Evolutionary conservation across 92 coral and sea anemone genomes (phyloP).

Genomic region (Scolanthus callimorphus): DNA sequence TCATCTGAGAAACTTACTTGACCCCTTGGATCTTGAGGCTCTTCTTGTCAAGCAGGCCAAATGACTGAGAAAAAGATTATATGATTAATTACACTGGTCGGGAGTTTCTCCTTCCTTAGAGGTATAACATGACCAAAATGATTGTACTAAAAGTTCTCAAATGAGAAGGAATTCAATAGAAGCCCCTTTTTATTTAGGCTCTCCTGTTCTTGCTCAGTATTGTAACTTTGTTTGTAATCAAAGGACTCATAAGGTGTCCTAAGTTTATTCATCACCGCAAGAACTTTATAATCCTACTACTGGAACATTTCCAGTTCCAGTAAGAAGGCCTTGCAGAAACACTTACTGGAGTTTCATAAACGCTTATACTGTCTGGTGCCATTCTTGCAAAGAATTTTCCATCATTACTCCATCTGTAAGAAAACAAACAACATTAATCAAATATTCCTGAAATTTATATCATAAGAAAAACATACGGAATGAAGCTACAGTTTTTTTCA

Average conservation of each 20-base stretch:
- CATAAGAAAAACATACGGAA: background rate
- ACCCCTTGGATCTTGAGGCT: slow-evolving; percentile 91
- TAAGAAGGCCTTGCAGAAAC: no score
- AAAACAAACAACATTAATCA: background rate
- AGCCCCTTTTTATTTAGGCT: no score
- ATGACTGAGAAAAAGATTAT: slow-evolving; percentile 73
- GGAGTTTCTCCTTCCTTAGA: no score
- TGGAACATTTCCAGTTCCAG: no score
- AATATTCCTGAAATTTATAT: background rate
- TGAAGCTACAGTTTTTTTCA: background rate
- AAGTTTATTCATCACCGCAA: slow-evolving; percentile 6
- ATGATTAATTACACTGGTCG: no score
- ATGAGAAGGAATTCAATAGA: no score
- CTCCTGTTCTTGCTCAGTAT: background rate
- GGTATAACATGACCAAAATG: no score
- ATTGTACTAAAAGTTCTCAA: no score
- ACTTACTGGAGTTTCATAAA: slow-evolving; percentile 96
- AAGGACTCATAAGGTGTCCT: slow-evolving; percentile 3
- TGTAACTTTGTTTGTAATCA: background rate
- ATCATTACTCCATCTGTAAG: slow-evolving; percentile 81
- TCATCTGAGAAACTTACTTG: slow-evolving; percentile 72
- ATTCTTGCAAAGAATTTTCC: slow-evolving; percentile 90
- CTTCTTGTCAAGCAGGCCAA: slow-evolving; percentile 92
- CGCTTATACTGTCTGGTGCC: slow-evolving; percentile 91
- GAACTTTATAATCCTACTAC: no score